Percentiles rank a stretch among this genome's conserved stretches.
phyloP scores from a whole-genome alignment of 2,888 invertebrate species.

The Macrosiphum euphorbiae region DNA sequence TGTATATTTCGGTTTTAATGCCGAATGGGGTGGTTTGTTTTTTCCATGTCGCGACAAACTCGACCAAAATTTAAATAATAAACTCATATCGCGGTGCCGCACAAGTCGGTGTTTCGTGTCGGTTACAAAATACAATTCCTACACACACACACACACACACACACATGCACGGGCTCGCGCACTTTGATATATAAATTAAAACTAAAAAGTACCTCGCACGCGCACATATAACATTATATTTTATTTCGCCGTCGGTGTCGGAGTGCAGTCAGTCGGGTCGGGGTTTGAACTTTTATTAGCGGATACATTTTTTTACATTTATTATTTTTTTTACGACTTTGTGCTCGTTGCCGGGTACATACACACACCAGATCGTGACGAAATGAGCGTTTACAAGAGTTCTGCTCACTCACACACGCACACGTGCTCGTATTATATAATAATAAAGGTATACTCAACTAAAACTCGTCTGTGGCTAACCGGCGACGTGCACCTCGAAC shows the following conservation, averaged over 20 bases:
- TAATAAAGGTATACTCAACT: neutral
- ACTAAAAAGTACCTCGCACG: conserved; percentile 13
- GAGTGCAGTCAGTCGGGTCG: neutral
- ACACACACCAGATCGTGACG: neutral
- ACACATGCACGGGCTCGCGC: neutral
- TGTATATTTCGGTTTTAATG: conserved; percentile 41
- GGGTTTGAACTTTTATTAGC: conserved; percentile 31
- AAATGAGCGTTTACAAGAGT: neutral
- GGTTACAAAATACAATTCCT: conserved; percentile 26
- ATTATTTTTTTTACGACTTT: neutral
- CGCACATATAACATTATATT: neutral
- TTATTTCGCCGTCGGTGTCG: neutral
- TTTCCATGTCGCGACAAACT: neutral
- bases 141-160: neutral
- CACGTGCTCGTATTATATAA: no score
- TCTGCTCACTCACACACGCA: neutral
- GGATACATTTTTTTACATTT: neutral
- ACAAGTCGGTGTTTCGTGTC: conserved; percentile 16
- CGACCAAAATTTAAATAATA: conserved; percentile 51
- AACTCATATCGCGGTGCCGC: neutral
- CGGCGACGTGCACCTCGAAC: neutral
- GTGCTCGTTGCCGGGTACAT: neutral
- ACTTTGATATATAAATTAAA: conserved; percentile 47
- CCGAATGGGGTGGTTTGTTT: neutral
- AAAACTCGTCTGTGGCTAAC: neutral